These are phyloP conservation scores for Cosmorhoe ocellata DNA, from an alignment of 2,888 invertebrate genomes.

Conservation along the genomic window DNA sequence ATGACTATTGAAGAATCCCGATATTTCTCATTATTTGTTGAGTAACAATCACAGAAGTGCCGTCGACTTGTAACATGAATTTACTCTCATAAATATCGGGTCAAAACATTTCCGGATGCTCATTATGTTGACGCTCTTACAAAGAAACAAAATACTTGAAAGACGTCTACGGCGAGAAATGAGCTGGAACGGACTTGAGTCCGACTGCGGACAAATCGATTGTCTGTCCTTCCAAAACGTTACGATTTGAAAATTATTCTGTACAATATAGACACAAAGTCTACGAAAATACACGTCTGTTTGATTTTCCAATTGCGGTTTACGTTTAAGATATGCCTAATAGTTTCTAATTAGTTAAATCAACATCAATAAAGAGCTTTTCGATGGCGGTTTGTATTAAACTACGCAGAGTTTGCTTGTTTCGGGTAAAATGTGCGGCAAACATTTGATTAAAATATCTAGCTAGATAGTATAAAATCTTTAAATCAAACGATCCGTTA, in stretches of 20 bases:
- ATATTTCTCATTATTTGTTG: constrained; percentile 20
- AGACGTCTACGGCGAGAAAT: constrained; percentile 62
- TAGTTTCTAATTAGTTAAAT: constrained; percentile 28
- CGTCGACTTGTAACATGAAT: constrained; percentile 43
- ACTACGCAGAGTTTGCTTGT: constrained; percentile 5
- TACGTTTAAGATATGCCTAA: constrained; percentile 19
- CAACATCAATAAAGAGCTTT: constrained; percentile 18
- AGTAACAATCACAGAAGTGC: constrained; percentile 38
- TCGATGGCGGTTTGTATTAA: not conserved
- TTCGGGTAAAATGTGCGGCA: constrained; percentile 1
- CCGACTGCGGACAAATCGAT: constrained; percentile 41
- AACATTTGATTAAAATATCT: constrained; percentile 10
- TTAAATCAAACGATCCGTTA: constrained; percentile 46
- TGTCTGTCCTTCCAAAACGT: constrained; percentile 27
- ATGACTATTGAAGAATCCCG: not conserved
- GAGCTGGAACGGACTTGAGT: constrained; percentile 51
- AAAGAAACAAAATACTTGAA: constrained; percentile 64
- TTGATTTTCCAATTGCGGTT: constrained; percentile 21
- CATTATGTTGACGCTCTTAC: constrained; percentile 61
- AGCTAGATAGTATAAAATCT: constrained; percentile 33
- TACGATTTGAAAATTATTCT: constrained; percentile 26
- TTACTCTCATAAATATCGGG: constrained; percentile 59
- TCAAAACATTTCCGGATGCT: constrained; percentile 58
- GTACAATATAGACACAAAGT: constrained; percentile 8
- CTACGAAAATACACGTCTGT: constrained; percentile 16